phyloP scores from a whole-genome alignment of 2,113 vertebrate species.

The Myotis davidii region DNA sequence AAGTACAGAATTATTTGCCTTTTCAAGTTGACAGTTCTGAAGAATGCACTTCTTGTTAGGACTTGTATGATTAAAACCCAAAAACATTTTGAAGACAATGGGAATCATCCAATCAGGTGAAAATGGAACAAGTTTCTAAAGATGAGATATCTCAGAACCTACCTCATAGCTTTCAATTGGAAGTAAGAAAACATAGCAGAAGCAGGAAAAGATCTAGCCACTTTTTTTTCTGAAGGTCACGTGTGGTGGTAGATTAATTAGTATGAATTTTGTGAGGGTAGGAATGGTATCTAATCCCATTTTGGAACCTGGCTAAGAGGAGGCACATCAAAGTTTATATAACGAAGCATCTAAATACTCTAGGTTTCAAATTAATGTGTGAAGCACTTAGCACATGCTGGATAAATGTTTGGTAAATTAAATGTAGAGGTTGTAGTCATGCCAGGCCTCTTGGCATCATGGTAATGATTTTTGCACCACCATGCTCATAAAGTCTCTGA shows the following conservation, averaged over 20 bases:
- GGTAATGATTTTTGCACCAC: not conserved
- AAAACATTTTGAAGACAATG: not conserved
- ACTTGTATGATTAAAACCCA: not conserved
- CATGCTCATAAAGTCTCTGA: not conserved
- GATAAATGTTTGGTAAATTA: not conserved
- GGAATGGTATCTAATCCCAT: not conserved
- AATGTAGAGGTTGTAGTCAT: not conserved
- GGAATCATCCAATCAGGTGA: not conserved
- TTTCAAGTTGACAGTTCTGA: not conserved
- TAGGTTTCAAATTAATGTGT: not conserved
- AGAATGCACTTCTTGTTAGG: not conserved
- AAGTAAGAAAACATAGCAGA: not conserved
- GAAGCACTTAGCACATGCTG: not conserved
- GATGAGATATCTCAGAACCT: not conserved
- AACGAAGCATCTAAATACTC: not conserved
- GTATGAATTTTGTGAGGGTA: not conserved
- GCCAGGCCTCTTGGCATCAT: not conserved
- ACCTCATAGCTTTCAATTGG: not conserved
- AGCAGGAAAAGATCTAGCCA: not conserved
- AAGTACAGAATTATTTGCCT: not conserved
- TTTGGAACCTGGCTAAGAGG: slow-evolving; percentile 6
- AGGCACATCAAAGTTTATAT: not conserved
- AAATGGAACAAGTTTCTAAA: not conserved
- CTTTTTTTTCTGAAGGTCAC: not conserved
- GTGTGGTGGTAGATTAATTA: not conserved